Conservation (phyloP, 2,888 invertebrate genomes). For the Iphiclides podalirius region DNA sequence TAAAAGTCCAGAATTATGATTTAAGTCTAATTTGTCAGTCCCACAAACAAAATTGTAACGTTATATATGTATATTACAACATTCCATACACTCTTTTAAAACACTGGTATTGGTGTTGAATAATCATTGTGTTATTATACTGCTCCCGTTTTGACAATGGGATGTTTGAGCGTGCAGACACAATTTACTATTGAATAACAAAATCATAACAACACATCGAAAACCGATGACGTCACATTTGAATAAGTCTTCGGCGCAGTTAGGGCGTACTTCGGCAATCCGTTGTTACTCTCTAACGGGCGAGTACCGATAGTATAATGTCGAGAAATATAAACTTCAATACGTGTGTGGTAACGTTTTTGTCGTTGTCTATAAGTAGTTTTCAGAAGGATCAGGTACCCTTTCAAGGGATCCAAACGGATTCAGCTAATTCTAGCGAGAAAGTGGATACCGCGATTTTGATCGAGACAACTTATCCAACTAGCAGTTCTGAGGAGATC, state of each 20-base stretch:
- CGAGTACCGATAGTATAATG: constrained; percentile 10
- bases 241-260: not conserved
- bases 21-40: too few relatives aligned
- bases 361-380: not conserved
- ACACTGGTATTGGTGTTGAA: not conserved
- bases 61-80: too few relatives aligned
- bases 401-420: not conserved
- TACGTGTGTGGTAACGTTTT: constrained; percentile 6
- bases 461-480: not conserved
- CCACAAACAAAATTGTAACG: too few relatives aligned
- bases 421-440: constrained; percentile 6
- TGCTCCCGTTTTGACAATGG: constrained; percentile 9
- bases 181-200: constrained; percentile 12
- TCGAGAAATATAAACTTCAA: constrained; percentile 3
- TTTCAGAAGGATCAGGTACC: not conserved
- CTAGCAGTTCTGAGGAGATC: not conserved
- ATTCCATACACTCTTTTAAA: too few relatives aligned
- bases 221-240: constrained; percentile 6
- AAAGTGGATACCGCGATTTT: not conserved
- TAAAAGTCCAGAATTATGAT: too few relatives aligned
- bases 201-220: constrained; percentile 13
- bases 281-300: constrained; percentile 1
- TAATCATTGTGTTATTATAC: constrained; percentile 6
- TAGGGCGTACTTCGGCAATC: not conserved
- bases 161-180: constrained; percentile 5